Percentiles rank a stretch among this genome's conserved stretches.
Conservation (phyloP, 92 coral and sea anemone genomes). For the Epizoanthus rinbou region DNA sequence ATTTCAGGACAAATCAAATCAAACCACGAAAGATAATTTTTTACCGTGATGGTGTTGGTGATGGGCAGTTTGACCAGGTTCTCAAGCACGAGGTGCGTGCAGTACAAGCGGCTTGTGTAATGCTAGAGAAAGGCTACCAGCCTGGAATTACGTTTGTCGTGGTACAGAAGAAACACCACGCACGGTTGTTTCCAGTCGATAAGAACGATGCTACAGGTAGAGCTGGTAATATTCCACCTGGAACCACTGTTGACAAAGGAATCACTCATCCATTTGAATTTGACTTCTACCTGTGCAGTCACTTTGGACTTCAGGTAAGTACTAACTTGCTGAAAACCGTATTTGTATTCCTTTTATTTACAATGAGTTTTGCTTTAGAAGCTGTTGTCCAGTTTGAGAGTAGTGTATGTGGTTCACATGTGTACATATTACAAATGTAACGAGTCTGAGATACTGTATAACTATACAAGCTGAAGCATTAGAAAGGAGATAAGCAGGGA, state of each 20-base stretch:
- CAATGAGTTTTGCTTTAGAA: no score
- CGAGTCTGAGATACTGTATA: no score
- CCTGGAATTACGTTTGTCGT: constrained; percentile 55
- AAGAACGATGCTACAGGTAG: constrained; percentile 36
- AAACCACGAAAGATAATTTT: constrained; percentile 69
- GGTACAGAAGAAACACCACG: constrained; percentile 54
- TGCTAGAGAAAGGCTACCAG: constrained; percentile 43
- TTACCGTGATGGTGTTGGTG: constrained; percentile 64
- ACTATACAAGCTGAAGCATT: no score
- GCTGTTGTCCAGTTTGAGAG: no score
- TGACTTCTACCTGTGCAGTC: constrained; percentile 61
- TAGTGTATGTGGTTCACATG: no score
- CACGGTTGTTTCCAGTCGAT: constrained; percentile 47
- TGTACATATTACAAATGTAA: no score
- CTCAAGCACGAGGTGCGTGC: constrained; percentile 52
- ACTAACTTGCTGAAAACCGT: background rate
- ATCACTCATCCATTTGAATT: constrained; percentile 57
- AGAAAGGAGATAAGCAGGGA: no score
- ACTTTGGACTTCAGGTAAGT: constrained; percentile 57
- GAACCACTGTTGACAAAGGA: constrained; percentile 55
- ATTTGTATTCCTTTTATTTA: no score
- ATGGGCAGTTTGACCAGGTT: constrained; percentile 54
- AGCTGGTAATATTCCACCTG: constrained; percentile 52
- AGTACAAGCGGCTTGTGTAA: constrained; percentile 49
- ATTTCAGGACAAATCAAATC: constrained; percentile 27